Conservation (phyloP, 1,140 invertebrate species). For the Magallana gigas region DNA sequence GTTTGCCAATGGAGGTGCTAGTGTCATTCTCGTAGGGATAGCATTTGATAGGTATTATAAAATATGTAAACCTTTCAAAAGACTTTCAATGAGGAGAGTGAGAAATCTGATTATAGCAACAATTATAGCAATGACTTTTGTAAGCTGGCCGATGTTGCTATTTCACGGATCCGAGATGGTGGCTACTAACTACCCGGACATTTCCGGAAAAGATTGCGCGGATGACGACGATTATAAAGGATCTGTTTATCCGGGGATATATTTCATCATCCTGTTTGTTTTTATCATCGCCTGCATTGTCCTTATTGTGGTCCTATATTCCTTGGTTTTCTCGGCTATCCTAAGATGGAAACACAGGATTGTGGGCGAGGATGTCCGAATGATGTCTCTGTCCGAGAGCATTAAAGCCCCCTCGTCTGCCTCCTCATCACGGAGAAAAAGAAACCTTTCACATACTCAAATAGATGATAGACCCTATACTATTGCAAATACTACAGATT, state of each 20-base stretch:
- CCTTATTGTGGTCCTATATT: conserved; percentile 20
- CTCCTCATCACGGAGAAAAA: not conserved
- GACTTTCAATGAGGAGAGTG: conserved; percentile 44
- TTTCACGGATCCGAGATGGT: conserved; percentile 34
- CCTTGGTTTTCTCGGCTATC: conserved; percentile 25
- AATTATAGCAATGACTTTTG: not conserved
- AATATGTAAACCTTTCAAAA: conserved; percentile 51
- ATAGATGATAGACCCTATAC: not conserved
- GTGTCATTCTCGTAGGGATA: conserved; percentile 50
- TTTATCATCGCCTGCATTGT: not conserved
- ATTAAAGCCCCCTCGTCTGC: not conserved
- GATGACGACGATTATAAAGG: conserved; percentile 37
- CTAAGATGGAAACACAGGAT: conserved; percentile 13
- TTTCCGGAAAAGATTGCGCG: conserved; percentile 32
- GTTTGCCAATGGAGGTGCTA: conserved; percentile 29
- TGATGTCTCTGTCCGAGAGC: not conserved
- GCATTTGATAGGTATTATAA: conserved; percentile 57
- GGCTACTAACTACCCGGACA: not conserved
- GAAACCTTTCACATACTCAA: not conserved
- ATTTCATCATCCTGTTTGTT: conserved; percentile 22
- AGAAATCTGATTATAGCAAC: conserved; percentile 39
- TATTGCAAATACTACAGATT: not conserved
- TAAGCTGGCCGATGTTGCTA: conserved; percentile 8
- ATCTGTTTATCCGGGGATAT: not conserved
- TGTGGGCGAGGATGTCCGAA: conserved; percentile 23